Conservation (phyloP, 64 coral and sea anemone genomes). For the Catalaphyllia jardinei region DNA sequence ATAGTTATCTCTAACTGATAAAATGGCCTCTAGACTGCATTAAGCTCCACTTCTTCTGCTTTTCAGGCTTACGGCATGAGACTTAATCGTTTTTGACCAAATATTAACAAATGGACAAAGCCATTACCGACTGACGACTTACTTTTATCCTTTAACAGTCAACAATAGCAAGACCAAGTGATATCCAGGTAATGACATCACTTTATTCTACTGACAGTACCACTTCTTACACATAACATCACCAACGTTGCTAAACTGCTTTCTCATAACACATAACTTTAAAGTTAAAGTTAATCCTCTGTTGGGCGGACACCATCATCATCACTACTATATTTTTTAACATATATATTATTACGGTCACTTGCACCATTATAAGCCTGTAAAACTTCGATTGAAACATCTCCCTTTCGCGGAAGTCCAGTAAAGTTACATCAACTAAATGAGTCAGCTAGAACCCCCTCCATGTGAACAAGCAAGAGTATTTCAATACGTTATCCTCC, state of each 20-base stretch:
- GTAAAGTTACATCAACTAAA: too few relatives aligned
- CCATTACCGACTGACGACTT: conserved; percentile 25
- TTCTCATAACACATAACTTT: neutral
- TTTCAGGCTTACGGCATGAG: neutral
- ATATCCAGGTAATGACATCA: conserved; percentile 19
- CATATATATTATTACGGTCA: neutral
- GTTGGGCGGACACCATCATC: conserved; percentile 27
- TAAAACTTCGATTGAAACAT: neutral
- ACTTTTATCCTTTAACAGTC: conserved; percentile 56
- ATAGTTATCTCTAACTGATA: too few relatives aligned
- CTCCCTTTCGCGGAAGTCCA: neutral
- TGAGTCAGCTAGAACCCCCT: too few relatives aligned
- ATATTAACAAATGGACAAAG: neutral
- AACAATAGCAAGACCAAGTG: conserved; percentile 52
- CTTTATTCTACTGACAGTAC: conserved; percentile 7
- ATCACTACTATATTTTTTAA: neutral
- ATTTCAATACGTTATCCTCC: too few relatives aligned
- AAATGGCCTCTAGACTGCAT: too few relatives aligned
- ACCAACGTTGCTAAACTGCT: neutral
- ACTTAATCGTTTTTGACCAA: neutral
- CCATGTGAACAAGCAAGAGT: neutral
- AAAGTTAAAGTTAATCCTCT: neutral
- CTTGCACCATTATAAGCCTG: neutral
- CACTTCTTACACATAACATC: neutral
- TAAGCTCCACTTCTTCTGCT: neutral